Evolutionary conservation across 2,113 vertebrate species (phyloP), one percentile per base, ranked within the genome.

Genomic region (Peromyscus maniculatus): DNA sequence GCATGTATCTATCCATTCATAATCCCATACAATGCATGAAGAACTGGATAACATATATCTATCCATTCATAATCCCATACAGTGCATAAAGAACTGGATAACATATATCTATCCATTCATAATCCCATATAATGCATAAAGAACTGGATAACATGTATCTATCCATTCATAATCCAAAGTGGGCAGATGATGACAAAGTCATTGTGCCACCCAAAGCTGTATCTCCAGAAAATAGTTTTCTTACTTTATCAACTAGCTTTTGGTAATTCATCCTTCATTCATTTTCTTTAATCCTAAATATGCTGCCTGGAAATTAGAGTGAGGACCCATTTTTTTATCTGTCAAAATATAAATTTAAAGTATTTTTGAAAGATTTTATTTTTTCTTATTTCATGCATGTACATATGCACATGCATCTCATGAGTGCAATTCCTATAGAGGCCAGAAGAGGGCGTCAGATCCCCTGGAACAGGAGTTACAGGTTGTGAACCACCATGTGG

Each of bases 321-420:
- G 9, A 12, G 21, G 24, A 24, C 55, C 16, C 21, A 28, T 79
- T 79, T 96, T 95, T 84, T 91, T 87, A 66, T 43, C 31, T 93
- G 24, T 52, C 88, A 91, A 97, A 75, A 36, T 31, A n/a, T 75
- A 96, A 93, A 15, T 39, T 92, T 92, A 77, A 90, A 80, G 24
- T 84, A 39, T 10, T 66, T 84, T 64, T 84, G 1, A 64, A 64
- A 64, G 26, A 43, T 43, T 64, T 43, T 84, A 31, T 39, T 83
- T 39, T 26, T 84, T 66, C 17, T 84, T 66, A 84, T 64, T 43
- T 31, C 26, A 64, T 46, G 2, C 7, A 2, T 64, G 24, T 1
- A 1, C 28, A 7, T 33, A 26, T 22, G 55, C 24, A 43, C 22
- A 39, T 10, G 39, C 26, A 17, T 2, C 22, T 64, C 7, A 5